Base-by-base conservation (phyloP, 2,888 invertebrate species). In the Lasioglossum malachurum region DNA sequence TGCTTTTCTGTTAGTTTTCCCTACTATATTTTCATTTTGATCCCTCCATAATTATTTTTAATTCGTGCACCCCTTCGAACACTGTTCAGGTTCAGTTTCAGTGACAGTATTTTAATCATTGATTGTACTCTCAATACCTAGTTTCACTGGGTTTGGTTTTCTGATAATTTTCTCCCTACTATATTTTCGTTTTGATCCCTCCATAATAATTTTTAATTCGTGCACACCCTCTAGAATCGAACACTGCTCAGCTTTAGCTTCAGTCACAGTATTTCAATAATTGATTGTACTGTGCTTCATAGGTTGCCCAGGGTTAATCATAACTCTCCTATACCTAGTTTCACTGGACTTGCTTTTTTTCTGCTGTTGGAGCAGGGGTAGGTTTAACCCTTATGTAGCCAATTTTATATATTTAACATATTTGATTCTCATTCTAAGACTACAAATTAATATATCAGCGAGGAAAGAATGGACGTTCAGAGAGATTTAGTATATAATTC, bases 1-100 rank as follows among this genome's bases (percentile, higher is more conserved):
- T 31, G 31, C 31, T 31, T 31, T 31, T 31, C 31, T 31, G 31
- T 1, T 31, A 31, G 1, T 31, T 31, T 31, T 12, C 12, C 4
- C n/a, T n/a, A 1, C 12, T 4, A 12, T 1, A n/a, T n/a, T 12
- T n/a, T 4, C 1, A n/a, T n/a, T n/a, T 12, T 53, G 0, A 23
- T 53, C 10, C n/a, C n/a, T n/a, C 1, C n/a, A 10, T 10, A n/a
- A 53, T n/a, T 0, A 53, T 10, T 53, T 53, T n/a, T 53, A 8
- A 8, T 53, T 4, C n/a, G 4, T n/a, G 2, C n/a, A 23, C 23
- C 23, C 12, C 12, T 44, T 53, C 23, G 8, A 53, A 53, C 19
- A 53, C 8, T 8, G 23, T 10, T 23, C n/a, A n/a, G 23, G 53
- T 8, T 53, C 23, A 53, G n/a, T 2, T 49, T 49, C 44, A 14